Evolutionary conservation across 2,113 vertebrate genomes (phyloP), one percentile per base, ranked within the genome.

Genomic region (human (Homo sapiens)): DNA sequence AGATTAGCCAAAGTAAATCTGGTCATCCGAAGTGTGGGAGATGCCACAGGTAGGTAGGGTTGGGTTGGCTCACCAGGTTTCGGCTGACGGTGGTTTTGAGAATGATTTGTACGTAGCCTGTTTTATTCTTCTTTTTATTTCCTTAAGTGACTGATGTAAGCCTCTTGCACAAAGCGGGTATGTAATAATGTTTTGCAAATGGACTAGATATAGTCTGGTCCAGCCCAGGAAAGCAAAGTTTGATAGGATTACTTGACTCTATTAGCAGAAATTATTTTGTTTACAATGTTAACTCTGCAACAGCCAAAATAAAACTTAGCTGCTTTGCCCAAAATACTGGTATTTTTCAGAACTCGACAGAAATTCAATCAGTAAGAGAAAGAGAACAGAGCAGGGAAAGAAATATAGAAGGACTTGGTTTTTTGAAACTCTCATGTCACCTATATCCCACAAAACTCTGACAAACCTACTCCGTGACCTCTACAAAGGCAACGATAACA

Each of bases 251-350:
- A 93, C 11, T 48, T 84, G 81, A 70, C 48, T 79, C 50, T 78
- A 45, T n/a, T 50, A 52, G 32, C 30, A 87, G 61, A 89, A 68
- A 89, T 87, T 14, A 76, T 82, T 97, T 91, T 94, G 40, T 75
- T 86, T 57, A 66, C 66, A 94, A 45, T 43, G 35, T 70, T 94
- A 93, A 97, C n/a, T 83, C 80, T 20, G 32, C 32, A 89, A 68
- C 2, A 72, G 43, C 38, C 81, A 70, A 76, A 4, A 35, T 30
- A 81, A 96, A 83, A 57, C 4, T 76, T 75, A 48, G 8, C 17
- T 35, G 18, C 40, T 92, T 89, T 80, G 16, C 20, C 40, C 57
- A 73, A 94, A 96, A 72, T 55, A 78, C 30, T 73, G 17, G 45
- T 52, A 32, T 35, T 93, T 66, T 57, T 79, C 27, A 61, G 35